Percentiles rank a stretch among this genome's conserved stretches.
phyloP scores from a whole-genome alignment of 2,888 invertebrate species.

The Acanthosepion pharaonis region DNA sequence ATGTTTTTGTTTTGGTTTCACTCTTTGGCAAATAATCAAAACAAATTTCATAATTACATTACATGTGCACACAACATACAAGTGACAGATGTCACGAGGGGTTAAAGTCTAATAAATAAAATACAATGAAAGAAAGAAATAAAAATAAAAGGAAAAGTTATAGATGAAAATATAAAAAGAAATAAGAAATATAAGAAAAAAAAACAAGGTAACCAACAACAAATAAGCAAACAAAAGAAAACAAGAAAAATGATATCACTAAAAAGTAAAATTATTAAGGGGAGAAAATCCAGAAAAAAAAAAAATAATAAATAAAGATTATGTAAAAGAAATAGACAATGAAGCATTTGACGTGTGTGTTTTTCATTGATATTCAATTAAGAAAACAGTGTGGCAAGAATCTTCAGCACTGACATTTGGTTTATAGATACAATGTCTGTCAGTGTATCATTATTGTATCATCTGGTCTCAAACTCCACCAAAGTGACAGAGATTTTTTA shows the following conservation, averaged over 20 bases:
- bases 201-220: background rate
- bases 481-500: background rate
- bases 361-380: constrained; percentile 33
- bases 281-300: background rate
- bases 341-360: constrained; percentile 2
- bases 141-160: background rate
- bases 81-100: constrained; percentile 33
- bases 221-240: background rate
- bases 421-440: background rate
- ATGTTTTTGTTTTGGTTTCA: background rate
- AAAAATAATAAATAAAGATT: background rate
- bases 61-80: constrained; percentile 5
- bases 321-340: background rate
- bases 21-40: constrained; percentile 4
- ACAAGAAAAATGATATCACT: background rate
- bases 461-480: background rate
- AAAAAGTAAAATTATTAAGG: background rate
- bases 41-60: constrained; percentile 33
- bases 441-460: constrained; percentile 20
- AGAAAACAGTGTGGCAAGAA: background rate
- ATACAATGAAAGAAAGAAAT: background rate
- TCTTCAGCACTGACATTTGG: background rate
- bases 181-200: background rate
- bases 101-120: background rate
- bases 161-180: background rate